Conservation (phyloP, 2,888 invertebrate genomes). For the Campaea margaritaria region DNA sequence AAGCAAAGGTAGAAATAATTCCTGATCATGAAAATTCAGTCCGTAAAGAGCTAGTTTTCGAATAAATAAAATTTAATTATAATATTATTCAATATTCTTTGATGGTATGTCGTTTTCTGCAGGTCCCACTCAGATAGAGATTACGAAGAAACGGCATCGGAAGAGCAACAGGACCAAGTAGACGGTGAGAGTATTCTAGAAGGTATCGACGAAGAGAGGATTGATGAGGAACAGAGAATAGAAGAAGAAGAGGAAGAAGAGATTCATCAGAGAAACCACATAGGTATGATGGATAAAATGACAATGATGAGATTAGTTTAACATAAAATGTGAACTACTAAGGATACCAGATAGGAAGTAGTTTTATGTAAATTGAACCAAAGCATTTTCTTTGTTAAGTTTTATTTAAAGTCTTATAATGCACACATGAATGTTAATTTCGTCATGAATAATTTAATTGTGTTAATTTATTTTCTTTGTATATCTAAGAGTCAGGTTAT, state of each 20-base stretch:
- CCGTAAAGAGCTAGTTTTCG: no score
- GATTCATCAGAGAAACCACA: constrained; percentile 75
- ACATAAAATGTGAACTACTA: not conserved
- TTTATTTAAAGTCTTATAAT: not conserved
- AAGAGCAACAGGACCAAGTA: constrained; percentile 88
- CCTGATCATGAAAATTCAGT: no score
- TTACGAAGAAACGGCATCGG: constrained; percentile 88
- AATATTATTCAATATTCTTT: no score
- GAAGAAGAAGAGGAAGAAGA: constrained; percentile 63
- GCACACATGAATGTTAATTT: not conserved
- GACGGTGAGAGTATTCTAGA: constrained; percentile 74
- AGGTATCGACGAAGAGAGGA: constrained; percentile 64
- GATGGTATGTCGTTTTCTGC: not conserved
- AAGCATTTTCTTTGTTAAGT: constrained; percentile 2
- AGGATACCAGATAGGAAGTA: not conserved
- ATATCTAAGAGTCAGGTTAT: not conserved
- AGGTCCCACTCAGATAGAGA: constrained; percentile 87
- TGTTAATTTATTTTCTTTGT: no score
- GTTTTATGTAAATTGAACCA: not conserved
- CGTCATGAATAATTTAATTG: not conserved
- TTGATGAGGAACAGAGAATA: constrained; percentile 73
- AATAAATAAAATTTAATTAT: no score
- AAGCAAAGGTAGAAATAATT: no score
- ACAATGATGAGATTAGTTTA: not conserved
- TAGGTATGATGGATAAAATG: constrained; percentile 60